Evolutionary conservation across 2,888 invertebrate species (phyloP), one percentile per base, ranked within the genome.

Genomic region (Catotricha subobsoleta): DNA sequence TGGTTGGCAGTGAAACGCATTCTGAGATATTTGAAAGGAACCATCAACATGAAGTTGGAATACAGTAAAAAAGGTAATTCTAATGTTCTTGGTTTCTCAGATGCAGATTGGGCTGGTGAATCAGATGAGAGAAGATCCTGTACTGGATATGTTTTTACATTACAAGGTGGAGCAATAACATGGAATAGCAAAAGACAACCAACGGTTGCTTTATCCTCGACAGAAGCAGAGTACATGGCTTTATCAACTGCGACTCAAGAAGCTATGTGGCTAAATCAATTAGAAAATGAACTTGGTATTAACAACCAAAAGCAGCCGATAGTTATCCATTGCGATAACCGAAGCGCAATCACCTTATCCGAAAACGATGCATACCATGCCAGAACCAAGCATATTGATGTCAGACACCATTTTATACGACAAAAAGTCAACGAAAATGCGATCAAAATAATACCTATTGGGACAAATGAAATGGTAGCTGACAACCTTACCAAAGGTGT

Each of bases 161-260:
- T 40, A 13, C 16, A 21, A 8, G 18, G 28, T 10, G 40, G 19
- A 23, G 37, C 40, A 10, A 39, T 45, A 7, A 23, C 30, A 8
- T 40, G 43, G 45, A 23, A 21, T 13, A 39, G 40, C 21, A 39
- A 40, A 35, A 39, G 28, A 15, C 45, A 45, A 31, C 23, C 37
- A 25, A 39, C 39, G 3, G 36, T 43, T n/a, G 42, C 44, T 8
- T 13, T 42, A 10, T 39, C 39, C 9, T 27, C 30, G 2, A 29
- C 35, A 2, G 42, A 41, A 25, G 39, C 41, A 3, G 42, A 44
- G 23, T 44, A 44, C 21, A 33, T 44, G 21, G 42, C 42, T 2
- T 12, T 44, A 16, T 21, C 33, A n/a, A 16, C 31, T 3, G 39
- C 42, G 1, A 7, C 31, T 3, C 39, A 33, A 36, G 44, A 44